Conservation (phyloP, 1,140 invertebrate genomes). For the Aethina tumida region DNA sequence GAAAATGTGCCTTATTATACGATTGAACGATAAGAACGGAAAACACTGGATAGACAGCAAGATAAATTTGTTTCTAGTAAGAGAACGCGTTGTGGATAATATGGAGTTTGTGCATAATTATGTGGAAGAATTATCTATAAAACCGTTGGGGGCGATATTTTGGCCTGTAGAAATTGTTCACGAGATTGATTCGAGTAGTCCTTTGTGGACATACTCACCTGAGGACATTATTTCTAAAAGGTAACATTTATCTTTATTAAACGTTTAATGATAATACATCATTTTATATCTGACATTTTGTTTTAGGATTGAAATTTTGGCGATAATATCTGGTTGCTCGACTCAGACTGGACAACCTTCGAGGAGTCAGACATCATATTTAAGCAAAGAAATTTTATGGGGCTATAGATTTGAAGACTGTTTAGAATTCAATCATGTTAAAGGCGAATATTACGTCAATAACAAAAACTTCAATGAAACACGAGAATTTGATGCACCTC, state of each 20-base stretch:
- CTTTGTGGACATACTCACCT: conserved; percentile 41
- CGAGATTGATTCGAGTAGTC: conserved; percentile 44
- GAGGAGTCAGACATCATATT: conserved; percentile 64
- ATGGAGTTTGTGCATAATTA: conserved; percentile 23
- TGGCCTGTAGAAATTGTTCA: conserved; percentile 53
- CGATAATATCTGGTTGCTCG: conserved; percentile 70
- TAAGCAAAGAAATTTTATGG: conserved; percentile 78
- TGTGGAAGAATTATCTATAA: conserved; percentile 14
- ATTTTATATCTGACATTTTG: too few species aligned
- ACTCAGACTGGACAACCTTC: conserved; percentile 65
- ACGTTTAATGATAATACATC: not conserved
- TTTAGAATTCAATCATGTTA: conserved; percentile 10
- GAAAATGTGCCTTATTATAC: conserved; percentile 44
- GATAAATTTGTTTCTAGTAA: conserved; percentile 46
- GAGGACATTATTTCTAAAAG: conserved; percentile 43
- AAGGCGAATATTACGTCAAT: conserved; percentile 16
- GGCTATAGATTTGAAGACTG: conserved; percentile 60
- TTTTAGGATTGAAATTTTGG: conserved; percentile 74
- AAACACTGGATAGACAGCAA: conserved; percentile 44
- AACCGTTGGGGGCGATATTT: conserved; percentile 38
- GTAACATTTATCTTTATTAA: conserved; percentile 27
- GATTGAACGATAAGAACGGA: conserved; percentile 46
- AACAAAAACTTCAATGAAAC: conserved; percentile 81
- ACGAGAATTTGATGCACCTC: conserved; percentile 80
- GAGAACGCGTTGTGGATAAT: conserved; percentile 17